Percentiles rank a stretch among this genome's conserved stretches.
These are phyloP conservation scores for Stegana nigrithorax DNA, from an alignment of 2,888 invertebrate genomes.

Conservation along the genomic window DNA sequence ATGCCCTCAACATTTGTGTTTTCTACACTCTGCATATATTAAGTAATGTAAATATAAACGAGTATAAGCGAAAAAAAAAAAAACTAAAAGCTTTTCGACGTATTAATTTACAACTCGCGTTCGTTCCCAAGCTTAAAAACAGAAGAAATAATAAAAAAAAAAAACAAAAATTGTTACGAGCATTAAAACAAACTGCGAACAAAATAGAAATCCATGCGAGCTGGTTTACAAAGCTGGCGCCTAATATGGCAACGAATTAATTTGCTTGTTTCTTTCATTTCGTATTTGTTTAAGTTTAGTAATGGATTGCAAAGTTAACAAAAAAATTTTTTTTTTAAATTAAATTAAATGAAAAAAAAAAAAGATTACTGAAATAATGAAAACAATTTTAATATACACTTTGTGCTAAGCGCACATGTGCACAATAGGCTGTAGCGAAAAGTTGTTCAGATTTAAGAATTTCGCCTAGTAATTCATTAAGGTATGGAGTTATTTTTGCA, in stretches of 20 bases:
- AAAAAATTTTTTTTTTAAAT: neutral
- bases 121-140: constrained; percentile 1
- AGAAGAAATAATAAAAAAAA: neutral
- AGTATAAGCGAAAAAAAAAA: no score
- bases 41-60: no score
- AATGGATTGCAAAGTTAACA: constrained; percentile 13
- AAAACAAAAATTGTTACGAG: neutral
- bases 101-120: constrained; percentile 2
- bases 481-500: no score
- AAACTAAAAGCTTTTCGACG: no score
- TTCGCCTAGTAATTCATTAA: no score
- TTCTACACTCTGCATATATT: neutral
- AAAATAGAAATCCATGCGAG: constrained; percentile 3
- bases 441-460: no score
- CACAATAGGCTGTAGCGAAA: no score
- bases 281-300: constrained; percentile 13
- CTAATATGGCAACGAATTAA: constrained; percentile 15
- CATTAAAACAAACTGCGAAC: neutral
- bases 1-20: neutral
- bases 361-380: no score
- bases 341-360: neutral
- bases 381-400: no score
- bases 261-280: constrained; percentile 11
- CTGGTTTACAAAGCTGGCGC: constrained; percentile 7
- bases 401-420: no score